A percentile compares a stretch with the other conserved stretches of the same genome.
Evolutionary conservation across 2,797 vertebrate species (phyloP).

Genomic region (Ceyx erithaca): DNA sequence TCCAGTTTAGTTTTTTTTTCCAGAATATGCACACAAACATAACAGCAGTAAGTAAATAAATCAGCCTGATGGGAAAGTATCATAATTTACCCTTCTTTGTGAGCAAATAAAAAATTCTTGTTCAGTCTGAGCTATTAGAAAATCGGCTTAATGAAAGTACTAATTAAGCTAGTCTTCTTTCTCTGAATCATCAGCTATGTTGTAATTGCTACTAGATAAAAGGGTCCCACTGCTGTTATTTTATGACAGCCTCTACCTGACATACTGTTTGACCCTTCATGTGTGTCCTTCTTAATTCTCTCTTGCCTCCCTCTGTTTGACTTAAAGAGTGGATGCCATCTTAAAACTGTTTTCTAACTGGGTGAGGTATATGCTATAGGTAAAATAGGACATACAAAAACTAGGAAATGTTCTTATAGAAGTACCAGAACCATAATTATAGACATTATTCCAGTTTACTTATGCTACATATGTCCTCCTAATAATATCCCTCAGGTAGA

Average conservation of each 20-base stretch:
- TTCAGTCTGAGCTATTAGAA: constrained; percentile 25
- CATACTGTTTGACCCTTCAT: not conserved
- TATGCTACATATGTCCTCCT: not conserved
- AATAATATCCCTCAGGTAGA: not conserved
- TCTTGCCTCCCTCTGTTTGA: not conserved
- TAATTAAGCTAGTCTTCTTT: constrained; percentile 27
- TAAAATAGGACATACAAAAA: not conserved
- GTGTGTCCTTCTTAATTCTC: not conserved
- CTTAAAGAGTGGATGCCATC: not conserved
- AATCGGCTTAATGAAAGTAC: constrained; percentile 40
- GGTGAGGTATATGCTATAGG: not conserved
- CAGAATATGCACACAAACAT: not conserved
- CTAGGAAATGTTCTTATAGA: not conserved
- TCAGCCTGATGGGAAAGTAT: constrained; percentile 11
- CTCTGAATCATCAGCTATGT: constrained; percentile 20
- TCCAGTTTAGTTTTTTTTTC: constrained; percentile 1
- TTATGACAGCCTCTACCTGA: not conserved
- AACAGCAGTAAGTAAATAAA: constrained; percentile 6
- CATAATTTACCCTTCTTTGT: not conserved
- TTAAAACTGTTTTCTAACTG: not conserved
- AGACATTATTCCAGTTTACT: not conserved
- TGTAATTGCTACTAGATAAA: constrained; percentile 34
- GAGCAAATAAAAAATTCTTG: constrained; percentile 7
- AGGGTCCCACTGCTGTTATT: not conserved
- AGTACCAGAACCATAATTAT: not conserved